phyloP scores from a whole-genome alignment of 2,113 vertebrate genomes.

The Otolemur garnettii region DNA sequence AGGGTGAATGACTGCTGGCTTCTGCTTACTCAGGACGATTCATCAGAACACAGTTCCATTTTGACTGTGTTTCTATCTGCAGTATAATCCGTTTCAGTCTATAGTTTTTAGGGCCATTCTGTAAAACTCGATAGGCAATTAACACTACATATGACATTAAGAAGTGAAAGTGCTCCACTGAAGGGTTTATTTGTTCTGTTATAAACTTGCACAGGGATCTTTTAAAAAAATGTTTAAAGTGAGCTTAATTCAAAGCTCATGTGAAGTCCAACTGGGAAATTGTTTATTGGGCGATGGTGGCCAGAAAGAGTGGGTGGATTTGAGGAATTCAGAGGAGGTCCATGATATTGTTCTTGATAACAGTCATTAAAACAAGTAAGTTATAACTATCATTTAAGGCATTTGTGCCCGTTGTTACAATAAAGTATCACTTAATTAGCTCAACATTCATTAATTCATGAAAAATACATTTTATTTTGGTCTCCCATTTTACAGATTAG shows the following conservation, averaged over 20 bases:
- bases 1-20: not conserved
- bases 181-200: not conserved
- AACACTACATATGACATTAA: not conserved
- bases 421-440: not conserved
- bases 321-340: not conserved
- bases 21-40: not conserved
- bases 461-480: not conserved
- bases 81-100: not conserved
- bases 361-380: not conserved
- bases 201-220: not conserved
- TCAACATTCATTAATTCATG: not conserved
- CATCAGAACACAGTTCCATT: not conserved
- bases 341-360: not conserved
- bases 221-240: not conserved
- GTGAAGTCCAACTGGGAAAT: not conserved
- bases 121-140: not conserved
- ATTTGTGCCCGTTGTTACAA: not conserved
- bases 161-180: not conserved
- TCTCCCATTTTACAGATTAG: not conserved
- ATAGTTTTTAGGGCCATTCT: not conserved
- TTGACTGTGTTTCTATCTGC: not conserved
- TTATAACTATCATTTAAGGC: not conserved
- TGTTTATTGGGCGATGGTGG: not conserved
- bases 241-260: not conserved
- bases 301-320: not conserved